These are phyloP conservation scores for Apis cerana DNA, from an alignment of 1,140 invertebrate genomes.

Conservation along the genomic window DNA sequence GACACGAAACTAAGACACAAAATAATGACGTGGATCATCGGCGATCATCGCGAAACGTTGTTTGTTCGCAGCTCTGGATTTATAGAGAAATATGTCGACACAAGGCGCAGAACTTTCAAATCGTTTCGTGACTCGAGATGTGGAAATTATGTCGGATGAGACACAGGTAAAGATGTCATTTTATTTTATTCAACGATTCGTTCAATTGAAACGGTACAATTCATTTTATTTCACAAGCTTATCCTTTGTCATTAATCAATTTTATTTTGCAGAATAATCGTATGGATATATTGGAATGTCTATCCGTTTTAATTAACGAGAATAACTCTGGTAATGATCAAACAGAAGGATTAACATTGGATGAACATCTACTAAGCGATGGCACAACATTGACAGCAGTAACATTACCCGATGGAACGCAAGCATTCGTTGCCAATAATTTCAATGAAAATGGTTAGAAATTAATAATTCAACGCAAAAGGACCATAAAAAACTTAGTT, in stretches of 20 bases:
- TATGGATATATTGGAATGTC: constrained; percentile 68
- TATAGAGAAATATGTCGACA: constrained; percentile 69
- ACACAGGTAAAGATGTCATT: background rate
- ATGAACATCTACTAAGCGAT: constrained; percentile 68
- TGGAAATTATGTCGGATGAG: constrained; percentile 46
- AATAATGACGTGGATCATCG: constrained; percentile 42
- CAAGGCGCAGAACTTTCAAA: constrained; percentile 65
- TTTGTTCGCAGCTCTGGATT: constrained; percentile 59
- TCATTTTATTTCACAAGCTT: background rate
- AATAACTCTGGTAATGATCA: constrained; percentile 52
- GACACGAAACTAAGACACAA: constrained; percentile 47
- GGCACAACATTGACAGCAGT: constrained; percentile 70
- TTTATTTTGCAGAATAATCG: constrained; percentile 61
- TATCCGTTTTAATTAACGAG: constrained; percentile 73
- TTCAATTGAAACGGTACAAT: background rate
- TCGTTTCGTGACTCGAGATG: constrained; percentile 48
- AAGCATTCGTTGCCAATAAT: constrained; percentile 74
- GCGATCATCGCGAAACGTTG: constrained; percentile 58
- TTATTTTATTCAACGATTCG: background rate
- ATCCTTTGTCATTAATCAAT: background rate
- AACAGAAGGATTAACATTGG: constrained; percentile 70
- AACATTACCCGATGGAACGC: constrained; percentile 75
- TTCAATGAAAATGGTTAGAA: constrained; percentile 64
- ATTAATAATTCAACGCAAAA: background rate
- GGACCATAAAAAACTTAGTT: background rate